Base-by-base conservation (phyloP, 1,140 invertebrate species). In the Nomia melanderi region DNA sequence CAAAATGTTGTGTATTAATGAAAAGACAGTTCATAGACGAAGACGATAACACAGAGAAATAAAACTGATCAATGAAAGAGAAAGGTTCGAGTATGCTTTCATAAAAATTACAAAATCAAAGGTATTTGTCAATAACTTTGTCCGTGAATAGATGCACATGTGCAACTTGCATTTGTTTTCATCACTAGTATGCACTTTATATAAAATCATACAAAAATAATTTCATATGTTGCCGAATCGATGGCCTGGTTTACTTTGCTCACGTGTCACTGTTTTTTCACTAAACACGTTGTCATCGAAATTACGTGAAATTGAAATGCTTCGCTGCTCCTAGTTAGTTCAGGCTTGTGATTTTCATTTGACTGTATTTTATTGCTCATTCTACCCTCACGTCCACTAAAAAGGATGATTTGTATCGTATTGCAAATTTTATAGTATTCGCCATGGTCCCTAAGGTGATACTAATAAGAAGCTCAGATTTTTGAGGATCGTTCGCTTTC, bases 341-440 rank as follows among this genome's bases (percentile, higher is more conserved):
- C 17, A 8, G 20, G 29, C 27, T 36, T 69, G 20, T 75, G 29
- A 67, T 75, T 56, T 57, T 33, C 53, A 1, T 29, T 41, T 12
- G 8, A 8, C 62, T 56, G 9, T 7, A 41, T 33, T 20, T 4
- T 20, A 14, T 31, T 39, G 25, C 20, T 14, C 12, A 23, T 6
- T 9, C 5, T 14, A 14, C 1, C 27, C 12, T 39, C 14, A 17
- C 17, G 23, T 8, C 33, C 44, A 6, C 12, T 9, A 9, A 63
- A 63, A 17, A n/a, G n/a, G n/a, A 29, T 36, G 12, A 67, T 17
- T 57, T 44, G 53, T 59, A 41, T 76, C 64, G 17, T 4, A 27
- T 47, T 47, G 9, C 23, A 76, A 69, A 67, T 76, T n/a, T 76
- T 76, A 69, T 69, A 31, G 27, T 14, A 27, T 8, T 23, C 14